Base-by-base conservation (phyloP, 2,797 vertebrate genomes). In the Amazona ochrocephala region DNA sequence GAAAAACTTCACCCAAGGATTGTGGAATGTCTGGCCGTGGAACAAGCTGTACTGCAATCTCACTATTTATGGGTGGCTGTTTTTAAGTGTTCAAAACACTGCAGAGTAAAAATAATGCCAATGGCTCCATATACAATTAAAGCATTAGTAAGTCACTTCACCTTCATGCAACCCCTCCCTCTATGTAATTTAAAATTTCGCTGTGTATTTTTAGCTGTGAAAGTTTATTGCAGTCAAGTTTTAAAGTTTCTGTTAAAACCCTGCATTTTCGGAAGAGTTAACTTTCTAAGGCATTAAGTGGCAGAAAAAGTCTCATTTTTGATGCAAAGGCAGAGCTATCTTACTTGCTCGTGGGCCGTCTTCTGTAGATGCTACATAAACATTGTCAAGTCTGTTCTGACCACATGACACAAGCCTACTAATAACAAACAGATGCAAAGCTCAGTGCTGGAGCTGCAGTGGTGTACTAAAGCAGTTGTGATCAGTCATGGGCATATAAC, bases 41-140 rank as follows among this genome's bases (percentile, higher is more conserved):
- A 93, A 95, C 91, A 84, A 88, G 74, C 45, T 91, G 80, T 95
- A 45, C 95, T 78, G 87, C 64, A 68, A n/a, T 92, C 93, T 85
- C 89, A 94, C 94, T 93, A 85, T 93, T 94, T 96, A 97, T 89
- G 82, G 47, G 66, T 83, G 74, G 50, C 60, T 94, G 84, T 75
- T 89, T 65, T 77, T 81, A 50, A 94, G 44, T 3, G 12, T 81
- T 91, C 91, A 90, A 95, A 95, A 92, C 29, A 58, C 87, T 54
- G 54, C 42, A 75, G 85, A 80, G 70, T 88, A 91, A 90, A 96
- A 95, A 94, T 96, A 94, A 94, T 94, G 70, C 77, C 11, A 11
- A 62, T 93, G 26, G 48, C 76, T 65, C 77, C 4, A 0, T 47
- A 32, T 37, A 34, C 83, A 95, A 94, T 81, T 79, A 86, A 90